A percentile compares a stretch with the other conserved stretches of the same genome.
These are phyloP conservation scores for Nomada goodeniana DNA, from an alignment of 2,888 invertebrate species.

Conservation along the genomic window DNA sequence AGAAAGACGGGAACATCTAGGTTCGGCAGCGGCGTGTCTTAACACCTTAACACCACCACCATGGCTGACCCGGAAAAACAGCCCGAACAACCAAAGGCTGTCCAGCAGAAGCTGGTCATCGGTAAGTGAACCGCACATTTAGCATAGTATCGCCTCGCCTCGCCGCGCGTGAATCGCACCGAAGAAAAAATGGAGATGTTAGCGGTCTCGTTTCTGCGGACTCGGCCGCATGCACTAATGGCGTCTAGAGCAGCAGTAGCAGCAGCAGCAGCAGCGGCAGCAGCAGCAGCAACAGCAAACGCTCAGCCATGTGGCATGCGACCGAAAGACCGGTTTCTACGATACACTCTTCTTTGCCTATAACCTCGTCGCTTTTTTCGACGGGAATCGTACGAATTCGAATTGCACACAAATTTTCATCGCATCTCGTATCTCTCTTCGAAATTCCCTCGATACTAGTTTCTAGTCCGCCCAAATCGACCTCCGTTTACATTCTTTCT, in stretches of 20 bases:
- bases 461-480: no score
- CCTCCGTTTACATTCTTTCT: no score
- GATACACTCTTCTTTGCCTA: no score
- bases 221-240: constrained; percentile 72
- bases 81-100: constrained; percentile 90
- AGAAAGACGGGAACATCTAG: constrained; percentile 85
- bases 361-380: not conserved
- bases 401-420: not conserved
- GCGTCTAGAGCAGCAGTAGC: constrained; percentile 69
- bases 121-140: constrained; percentile 85
- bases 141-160: not conserved
- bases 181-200: constrained; percentile 38
- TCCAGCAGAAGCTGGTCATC: constrained; percentile 94
- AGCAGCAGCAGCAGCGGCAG: constrained; percentile 27
- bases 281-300: constrained; percentile 40
- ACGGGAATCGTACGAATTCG: not conserved
- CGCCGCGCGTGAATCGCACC: constrained; percentile 10
- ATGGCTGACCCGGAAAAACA: constrained; percentile 98
- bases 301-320: constrained; percentile 79
- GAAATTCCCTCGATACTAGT: no score
- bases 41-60: constrained; percentile 87
- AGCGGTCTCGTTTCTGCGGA: constrained; percentile 24
- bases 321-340: constrained; percentile 50
- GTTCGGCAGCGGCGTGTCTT: constrained; percentile 85
- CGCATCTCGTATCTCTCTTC: no score